These are phyloP conservation scores for Balaeniceps rex DNA, from an alignment of 2,113 vertebrate genomes.

Conservation along the genomic window DNA sequence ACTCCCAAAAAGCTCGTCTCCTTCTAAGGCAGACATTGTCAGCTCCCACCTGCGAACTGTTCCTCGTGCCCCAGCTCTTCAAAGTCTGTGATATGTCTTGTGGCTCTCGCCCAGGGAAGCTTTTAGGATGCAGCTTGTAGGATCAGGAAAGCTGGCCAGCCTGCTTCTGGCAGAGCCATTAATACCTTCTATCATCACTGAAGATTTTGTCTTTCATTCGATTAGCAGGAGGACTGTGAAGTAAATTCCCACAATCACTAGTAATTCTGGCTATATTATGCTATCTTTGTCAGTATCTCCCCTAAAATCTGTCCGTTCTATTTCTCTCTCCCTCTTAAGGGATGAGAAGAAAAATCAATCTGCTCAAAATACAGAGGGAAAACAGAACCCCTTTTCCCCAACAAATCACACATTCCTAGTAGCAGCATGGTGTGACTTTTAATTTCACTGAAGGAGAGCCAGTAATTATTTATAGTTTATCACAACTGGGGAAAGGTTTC, in stretches of 20 bases:
- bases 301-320: not conserved
- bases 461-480: conserved; percentile 67
- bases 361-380: not conserved
- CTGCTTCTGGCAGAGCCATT: not conserved
- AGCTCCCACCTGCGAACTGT: not conserved
- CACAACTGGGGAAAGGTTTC: conserved; percentile 55
- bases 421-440: conserved; percentile 50
- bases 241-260: not conserved
- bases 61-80: not conserved
- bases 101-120: not conserved
- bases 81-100: not conserved
- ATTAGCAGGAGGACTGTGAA: not conserved
- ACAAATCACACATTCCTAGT: conserved; percentile 13
- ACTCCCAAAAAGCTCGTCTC: not conserved
- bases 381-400: conserved; percentile 16
- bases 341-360: not conserved
- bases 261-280: not conserved
- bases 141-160: not conserved
- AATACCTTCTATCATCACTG: not conserved
- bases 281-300: not conserved
- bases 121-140: not conserved
- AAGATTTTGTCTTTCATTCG: not conserved
- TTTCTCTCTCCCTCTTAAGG: not conserved
- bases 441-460: conserved; percentile 52
- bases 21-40: not conserved